A percentile compares a stretch with the other conserved stretches of the same genome.
phyloP scores from a whole-genome alignment of 2,888 invertebrate species.

The Ectemnius continuus region DNA sequence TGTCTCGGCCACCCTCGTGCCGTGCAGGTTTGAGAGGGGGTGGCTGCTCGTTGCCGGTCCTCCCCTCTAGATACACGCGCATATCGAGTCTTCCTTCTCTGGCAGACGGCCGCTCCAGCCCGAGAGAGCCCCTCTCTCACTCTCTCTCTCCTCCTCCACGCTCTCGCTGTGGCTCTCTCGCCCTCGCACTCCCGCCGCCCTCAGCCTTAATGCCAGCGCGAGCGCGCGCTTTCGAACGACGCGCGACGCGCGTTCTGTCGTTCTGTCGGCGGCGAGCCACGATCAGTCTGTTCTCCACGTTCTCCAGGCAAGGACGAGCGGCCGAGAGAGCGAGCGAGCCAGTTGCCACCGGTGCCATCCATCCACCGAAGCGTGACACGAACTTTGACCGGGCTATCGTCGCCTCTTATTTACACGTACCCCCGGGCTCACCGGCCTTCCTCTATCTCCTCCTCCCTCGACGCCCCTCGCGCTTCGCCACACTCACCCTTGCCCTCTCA shows the following conservation, averaged over 20 bases:
- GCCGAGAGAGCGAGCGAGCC: too few species aligned
- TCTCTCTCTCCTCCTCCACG: slow-evolving; percentile 20
- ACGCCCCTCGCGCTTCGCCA: not conserved
- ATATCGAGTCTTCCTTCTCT: slow-evolving; percentile 13
- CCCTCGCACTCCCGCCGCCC: slow-evolving; percentile 44
- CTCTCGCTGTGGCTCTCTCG: slow-evolving; percentile 34
- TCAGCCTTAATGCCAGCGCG: slow-evolving; percentile 61
- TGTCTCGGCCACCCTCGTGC: slow-evolving; percentile 67
- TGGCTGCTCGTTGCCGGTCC: slow-evolving; percentile 53
- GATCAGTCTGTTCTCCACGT: slow-evolving; percentile 74
- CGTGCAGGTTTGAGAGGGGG: slow-evolving; percentile 60
- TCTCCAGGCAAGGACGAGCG: slow-evolving; percentile 69
- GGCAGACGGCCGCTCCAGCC: too few species aligned
- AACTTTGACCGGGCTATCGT: slow-evolving; percentile 62
- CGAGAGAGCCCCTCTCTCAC: not conserved
- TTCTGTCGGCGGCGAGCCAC: slow-evolving; percentile 63
- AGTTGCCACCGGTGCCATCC: slow-evolving; percentile 32
- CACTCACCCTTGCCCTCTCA: not conserved
- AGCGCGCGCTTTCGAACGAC: slow-evolving; percentile 73
- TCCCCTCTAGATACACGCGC: slow-evolving; percentile 56
- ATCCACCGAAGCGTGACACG: slow-evolving; percentile 37
- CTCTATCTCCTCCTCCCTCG: not conserved
- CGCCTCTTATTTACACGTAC: slow-evolving; percentile 7
- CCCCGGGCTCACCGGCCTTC: not conserved
- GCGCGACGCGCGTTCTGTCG: slow-evolving; percentile 54